Conservation (phyloP, 2,888 invertebrate genomes). For the Sphaerophoria taeniata region DNA sequence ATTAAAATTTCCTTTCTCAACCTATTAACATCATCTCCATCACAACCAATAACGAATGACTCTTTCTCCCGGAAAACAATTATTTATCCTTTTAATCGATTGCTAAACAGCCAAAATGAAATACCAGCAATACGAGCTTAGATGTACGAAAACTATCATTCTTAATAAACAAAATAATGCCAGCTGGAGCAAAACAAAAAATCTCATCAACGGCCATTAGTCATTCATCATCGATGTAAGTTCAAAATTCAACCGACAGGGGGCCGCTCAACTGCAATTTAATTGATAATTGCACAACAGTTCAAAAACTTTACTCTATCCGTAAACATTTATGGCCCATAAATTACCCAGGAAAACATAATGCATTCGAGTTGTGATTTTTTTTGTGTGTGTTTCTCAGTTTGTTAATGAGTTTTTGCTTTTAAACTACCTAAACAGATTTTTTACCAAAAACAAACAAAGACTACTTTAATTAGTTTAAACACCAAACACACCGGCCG, state of each 20-base stretch:
- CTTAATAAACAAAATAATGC: slow-evolving; percentile 35
- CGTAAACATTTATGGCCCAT: slow-evolving; percentile 56
- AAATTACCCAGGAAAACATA: slow-evolving; percentile 45
- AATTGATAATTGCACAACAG: slow-evolving; percentile 39
- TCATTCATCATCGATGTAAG: slow-evolving; percentile 26
- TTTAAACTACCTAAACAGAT: slow-evolving; percentile 13
- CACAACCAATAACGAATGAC: slow-evolving; percentile 19
- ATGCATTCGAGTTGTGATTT: slow-evolving; percentile 30
- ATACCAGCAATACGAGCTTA: background rate
- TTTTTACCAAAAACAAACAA: slow-evolving; percentile 9
- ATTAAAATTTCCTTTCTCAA: slow-evolving; percentile 41
- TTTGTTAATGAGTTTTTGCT: slow-evolving; percentile 29
- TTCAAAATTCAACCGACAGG: slow-evolving; percentile 30
- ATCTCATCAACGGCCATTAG: slow-evolving; percentile 61
- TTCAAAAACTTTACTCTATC: slow-evolving; percentile 37
- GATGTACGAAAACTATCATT: background rate
- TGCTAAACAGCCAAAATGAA: slow-evolving; percentile 62
- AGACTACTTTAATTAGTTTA: slow-evolving; percentile 45
- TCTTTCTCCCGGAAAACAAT: slow-evolving; percentile 57
- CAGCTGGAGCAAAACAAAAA: slow-evolving; percentile 41
- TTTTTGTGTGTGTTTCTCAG: background rate
- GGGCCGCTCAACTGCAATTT: slow-evolving; percentile 22
- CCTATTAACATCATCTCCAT: slow-evolving; percentile 27
- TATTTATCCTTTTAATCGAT: slow-evolving; percentile 68
- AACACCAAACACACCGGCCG: slow-evolving; percentile 13